Percentiles rank a stretch among this genome's conserved stretches.
Evolutionary conservation across 2,888 invertebrate genomes (phyloP).

Genomic region (Drosophila nr. fundita): DNA sequence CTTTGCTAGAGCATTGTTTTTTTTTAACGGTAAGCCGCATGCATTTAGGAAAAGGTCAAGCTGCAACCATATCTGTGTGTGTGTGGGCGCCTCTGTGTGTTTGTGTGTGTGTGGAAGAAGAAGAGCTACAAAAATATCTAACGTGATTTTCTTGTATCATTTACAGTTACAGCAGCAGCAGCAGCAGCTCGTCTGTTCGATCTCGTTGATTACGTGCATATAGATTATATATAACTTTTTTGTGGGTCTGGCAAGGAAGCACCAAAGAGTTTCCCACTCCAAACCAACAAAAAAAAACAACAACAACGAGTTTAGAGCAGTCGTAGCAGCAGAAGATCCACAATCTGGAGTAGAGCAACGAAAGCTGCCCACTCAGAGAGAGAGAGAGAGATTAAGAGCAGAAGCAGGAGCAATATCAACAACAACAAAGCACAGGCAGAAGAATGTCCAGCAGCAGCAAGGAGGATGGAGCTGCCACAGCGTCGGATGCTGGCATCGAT

Average conservation of each 20-base stretch:
- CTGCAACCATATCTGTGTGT: slow-evolving; percentile 31
- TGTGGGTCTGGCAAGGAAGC: slow-evolving; percentile 73
- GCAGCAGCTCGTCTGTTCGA: slow-evolving; percentile 39
- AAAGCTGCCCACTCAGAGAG: slow-evolving; percentile 66
- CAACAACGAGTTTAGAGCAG: slow-evolving; percentile 26
- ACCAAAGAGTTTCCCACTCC: slow-evolving; percentile 80
- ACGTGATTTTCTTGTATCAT: slow-evolving; percentile 11
- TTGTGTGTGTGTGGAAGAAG: slow-evolving; percentile 24
- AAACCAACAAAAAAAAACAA: slow-evolving; percentile 32
- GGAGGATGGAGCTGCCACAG: slow-evolving; percentile 79
- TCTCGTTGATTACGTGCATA: slow-evolving; percentile 44
- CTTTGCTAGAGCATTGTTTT: slow-evolving; percentile 22
- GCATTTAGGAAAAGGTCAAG: slow-evolving; percentile 45
- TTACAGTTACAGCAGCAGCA: slow-evolving; percentile 48
- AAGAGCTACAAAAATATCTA: slow-evolving; percentile 12
- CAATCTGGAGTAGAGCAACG: slow-evolving; percentile 63
- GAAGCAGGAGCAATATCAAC: slow-evolving; percentile 23
- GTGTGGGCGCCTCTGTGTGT: slow-evolving; percentile 28
- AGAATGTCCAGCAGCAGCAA: slow-evolving; percentile 84
- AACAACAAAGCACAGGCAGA: slow-evolving; percentile 29
- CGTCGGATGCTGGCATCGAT: slow-evolving; percentile 52
- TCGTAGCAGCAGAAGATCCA: slow-evolving; percentile 33
- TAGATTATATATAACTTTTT: slow-evolving; percentile 4
- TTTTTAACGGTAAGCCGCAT: slow-evolving; percentile 47
- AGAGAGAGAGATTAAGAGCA: slow-evolving; percentile 48